Evolutionary conservation across 2,113 vertebrate genomes (phyloP).

Genomic region (Glaucomys volans): DNA sequence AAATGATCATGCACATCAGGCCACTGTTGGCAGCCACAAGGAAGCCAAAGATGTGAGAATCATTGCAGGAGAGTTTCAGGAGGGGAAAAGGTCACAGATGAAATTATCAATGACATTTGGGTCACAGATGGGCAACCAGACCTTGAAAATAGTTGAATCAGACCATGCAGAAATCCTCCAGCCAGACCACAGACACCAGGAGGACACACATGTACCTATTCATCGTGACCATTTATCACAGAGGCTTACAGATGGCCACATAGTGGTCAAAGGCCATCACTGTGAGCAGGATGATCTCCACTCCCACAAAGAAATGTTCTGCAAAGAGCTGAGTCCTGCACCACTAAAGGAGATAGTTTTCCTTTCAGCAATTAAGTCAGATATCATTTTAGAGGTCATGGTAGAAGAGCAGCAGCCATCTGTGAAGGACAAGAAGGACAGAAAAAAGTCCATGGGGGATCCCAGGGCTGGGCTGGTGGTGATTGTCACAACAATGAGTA

Average conservation of each 20-base stretch:
- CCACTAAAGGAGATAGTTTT: not conserved
- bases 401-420: conserved; percentile 49
- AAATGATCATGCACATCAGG: conserved; percentile 65
- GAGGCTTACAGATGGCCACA: too few relatives aligned
- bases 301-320: too few relatives aligned
- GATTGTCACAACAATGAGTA: conserved; percentile 49
- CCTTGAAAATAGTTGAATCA: conserved; percentile 60
- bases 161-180: conserved; percentile 34
- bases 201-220: too few relatives aligned
- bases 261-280: too few relatives aligned
- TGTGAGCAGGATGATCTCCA: too few relatives aligned
- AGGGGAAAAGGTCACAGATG: too few relatives aligned
- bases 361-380: not conserved
- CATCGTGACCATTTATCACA: too few relatives aligned
- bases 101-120: conserved; percentile 63
- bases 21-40: conserved; percentile 63
- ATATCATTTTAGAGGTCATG: conserved; percentile 47
- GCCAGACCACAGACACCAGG: not conserved
- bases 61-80: not conserved
- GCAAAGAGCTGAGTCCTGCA: too few relatives aligned
- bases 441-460: conserved; percentile 6
- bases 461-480: not conserved
- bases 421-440: conserved; percentile 65
- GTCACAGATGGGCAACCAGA: conserved; percentile 58
- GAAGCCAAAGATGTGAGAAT: conserved; percentile 47